Percentiles rank a stretch among this genome's conserved stretches.
phyloP scores from a whole-genome alignment of 2,888 invertebrate species.

The Bhutanitis thaidina region DNA sequence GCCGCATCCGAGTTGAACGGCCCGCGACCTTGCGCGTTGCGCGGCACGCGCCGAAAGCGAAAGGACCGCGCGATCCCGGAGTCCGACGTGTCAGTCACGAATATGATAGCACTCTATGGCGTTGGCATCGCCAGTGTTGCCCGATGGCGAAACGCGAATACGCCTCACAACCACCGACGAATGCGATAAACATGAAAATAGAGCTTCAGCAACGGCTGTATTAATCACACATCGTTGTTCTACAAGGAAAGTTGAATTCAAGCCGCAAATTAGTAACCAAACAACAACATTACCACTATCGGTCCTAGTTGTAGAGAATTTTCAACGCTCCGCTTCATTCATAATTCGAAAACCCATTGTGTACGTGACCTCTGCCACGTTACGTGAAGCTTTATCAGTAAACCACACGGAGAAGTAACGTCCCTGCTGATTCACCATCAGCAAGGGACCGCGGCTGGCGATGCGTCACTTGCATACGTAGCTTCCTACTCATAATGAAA shows the following conservation, averaged over 20 bases:
- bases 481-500: background rate
- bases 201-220: no score
- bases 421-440: slow-evolving; percentile 43
- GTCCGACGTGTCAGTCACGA: slow-evolving; percentile 33
- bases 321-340: slow-evolving; percentile 30
- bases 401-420: slow-evolving; percentile 34
- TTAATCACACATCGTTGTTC: no score
- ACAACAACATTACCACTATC: background rate
- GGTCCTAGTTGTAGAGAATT: slow-evolving; percentile 15
- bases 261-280: no score
- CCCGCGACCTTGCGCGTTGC: slow-evolving; percentile 76
- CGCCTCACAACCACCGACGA: no score
- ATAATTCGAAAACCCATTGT: slow-evolving; percentile 28
- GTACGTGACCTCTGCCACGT: slow-evolving; percentile 60
- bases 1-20: slow-evolving; percentile 80
- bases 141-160: no score
- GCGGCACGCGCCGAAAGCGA: slow-evolving; percentile 72
- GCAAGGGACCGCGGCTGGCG: background rate
- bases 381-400: slow-evolving; percentile 41
- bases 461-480: slow-evolving; percentile 3
- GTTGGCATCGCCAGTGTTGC: background rate
- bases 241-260: no score
- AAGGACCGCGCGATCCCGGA: slow-evolving; percentile 62
- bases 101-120: background rate
- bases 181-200: no score